phyloP scores from a whole-genome alignment of 2,113 vertebrate species.

The Argyrosomus japonicus region DNA sequence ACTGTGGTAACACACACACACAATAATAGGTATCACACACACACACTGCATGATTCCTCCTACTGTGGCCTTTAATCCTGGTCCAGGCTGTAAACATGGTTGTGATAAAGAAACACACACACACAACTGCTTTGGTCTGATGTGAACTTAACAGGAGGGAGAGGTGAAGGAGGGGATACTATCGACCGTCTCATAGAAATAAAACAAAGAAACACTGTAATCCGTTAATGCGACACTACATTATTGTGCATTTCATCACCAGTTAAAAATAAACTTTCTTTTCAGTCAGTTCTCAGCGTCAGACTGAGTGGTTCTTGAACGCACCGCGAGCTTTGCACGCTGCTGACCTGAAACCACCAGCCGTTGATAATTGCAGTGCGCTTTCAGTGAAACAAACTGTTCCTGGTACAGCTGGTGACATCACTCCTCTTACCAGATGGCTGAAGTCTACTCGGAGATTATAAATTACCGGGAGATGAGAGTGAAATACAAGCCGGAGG shows the following conservation, averaged over 20 bases:
- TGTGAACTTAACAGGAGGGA: slow-evolving; percentile 14
- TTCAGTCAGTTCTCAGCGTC: not conserved
- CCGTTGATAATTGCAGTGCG: slow-evolving; percentile 61
- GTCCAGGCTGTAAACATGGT: slow-evolving; percentile 52
- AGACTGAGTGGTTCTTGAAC: not conserved
- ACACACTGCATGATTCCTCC: slow-evolving; percentile 10
- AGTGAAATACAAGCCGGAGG: not conserved
- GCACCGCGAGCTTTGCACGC: slow-evolving; percentile 12
- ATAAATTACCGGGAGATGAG: slow-evolving; percentile 22
- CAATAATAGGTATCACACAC: not conserved
- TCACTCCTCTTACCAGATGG: slow-evolving; percentile 57
- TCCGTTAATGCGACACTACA: not conserved
- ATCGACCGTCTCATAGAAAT: not conserved
- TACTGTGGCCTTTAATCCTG: slow-evolving; percentile 47
- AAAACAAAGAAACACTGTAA: not conserved
- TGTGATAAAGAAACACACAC: slow-evolving; percentile 42
- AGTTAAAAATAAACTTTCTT: slow-evolving; percentile 7
- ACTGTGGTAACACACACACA: slow-evolving; percentile 18
- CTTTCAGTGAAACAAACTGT: slow-evolving; percentile 56
- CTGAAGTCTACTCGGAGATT: slow-evolving; percentile 3
- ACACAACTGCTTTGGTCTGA: not conserved
- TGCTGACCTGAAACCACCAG: slow-evolving; percentile 66
- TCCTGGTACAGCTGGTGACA: slow-evolving; percentile 64
- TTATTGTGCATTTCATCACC: not conserved
- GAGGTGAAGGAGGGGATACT: not conserved